phyloP scores from a whole-genome alignment of 2,113 vertebrate genomes.

The Lontra canadensis region DNA sequence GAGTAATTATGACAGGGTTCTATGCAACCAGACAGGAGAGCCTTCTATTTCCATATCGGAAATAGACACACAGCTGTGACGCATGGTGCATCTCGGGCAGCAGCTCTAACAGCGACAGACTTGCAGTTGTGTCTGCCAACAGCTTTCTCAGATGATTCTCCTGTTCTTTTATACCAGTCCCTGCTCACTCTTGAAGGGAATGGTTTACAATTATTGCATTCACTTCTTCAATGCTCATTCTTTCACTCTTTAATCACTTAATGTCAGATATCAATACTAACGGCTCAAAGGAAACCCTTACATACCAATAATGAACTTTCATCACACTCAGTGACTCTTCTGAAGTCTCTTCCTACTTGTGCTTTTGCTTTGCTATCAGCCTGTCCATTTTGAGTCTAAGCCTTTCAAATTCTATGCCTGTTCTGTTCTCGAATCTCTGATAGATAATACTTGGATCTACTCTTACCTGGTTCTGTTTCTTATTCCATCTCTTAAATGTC shows the following conservation, averaged over 20 bases:
- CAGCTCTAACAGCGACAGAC: background rate
- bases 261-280: background rate
- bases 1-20: constrained; percentile 36
- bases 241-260: constrained; percentile 39
- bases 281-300: background rate
- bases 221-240: background rate
- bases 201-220: constrained; percentile 45
- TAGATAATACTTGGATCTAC: background rate
- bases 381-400: background rate
- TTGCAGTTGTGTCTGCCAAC: background rate
- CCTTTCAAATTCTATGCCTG: background rate
- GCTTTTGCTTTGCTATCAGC: background rate
- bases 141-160: constrained; percentile 7
- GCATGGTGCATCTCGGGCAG: background rate
- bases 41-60: background rate
- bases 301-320: constrained; percentile 12
- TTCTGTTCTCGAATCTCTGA: background rate
- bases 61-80: background rate
- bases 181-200: background rate
- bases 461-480: background rate
- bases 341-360: background rate
- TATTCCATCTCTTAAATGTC: background rate
- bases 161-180: background rate
- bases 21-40: background rate
- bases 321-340: background rate